A percentile compares a stretch with the other conserved stretches of the same genome.
Evolutionary conservation across 2,888 invertebrate genomes (phyloP).

Genomic region (Thysanoteuthis rhombus): DNA sequence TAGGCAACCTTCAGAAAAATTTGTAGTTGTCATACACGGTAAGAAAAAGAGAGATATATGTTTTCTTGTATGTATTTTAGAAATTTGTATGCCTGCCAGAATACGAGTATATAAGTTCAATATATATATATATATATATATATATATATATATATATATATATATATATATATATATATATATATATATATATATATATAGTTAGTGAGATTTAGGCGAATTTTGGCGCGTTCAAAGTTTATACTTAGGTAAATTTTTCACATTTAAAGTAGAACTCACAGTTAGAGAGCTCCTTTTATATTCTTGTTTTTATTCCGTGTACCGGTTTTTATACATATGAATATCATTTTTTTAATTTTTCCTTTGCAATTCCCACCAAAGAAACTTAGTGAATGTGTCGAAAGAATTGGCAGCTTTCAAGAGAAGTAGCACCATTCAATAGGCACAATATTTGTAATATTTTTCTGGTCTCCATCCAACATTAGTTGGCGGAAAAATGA

Average conservation of each 20-base stretch:
- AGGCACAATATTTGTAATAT: neutral
- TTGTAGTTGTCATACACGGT: neutral
- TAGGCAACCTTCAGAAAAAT: neutral
- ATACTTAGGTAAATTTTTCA: neutral
- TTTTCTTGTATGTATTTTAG: neutral
- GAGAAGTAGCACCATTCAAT: neutral
- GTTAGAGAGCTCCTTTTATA: neutral
- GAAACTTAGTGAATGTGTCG: neutral
- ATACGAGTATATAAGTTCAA: neutral
- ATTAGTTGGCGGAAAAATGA: neutral
- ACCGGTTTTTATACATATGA: too few species aligned
- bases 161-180: neutral
- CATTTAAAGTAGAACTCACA: neutral
- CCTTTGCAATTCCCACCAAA: neutral
- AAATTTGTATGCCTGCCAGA: neutral
- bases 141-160: slow-evolving; percentile 12
- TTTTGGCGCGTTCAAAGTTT: neutral
- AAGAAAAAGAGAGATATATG: neutral
- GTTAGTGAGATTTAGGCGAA: neutral
- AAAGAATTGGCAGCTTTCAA: neutral
- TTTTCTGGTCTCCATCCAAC: neutral
- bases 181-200: neutral
- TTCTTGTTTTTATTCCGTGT: neutral
- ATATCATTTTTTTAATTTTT: neutral
- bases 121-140: neutral